Evolutionary conservation across 2,888 invertebrate genomes (phyloP), one percentile per base, ranked within the genome.

Genomic region (Prosapia bicincta): DNA sequence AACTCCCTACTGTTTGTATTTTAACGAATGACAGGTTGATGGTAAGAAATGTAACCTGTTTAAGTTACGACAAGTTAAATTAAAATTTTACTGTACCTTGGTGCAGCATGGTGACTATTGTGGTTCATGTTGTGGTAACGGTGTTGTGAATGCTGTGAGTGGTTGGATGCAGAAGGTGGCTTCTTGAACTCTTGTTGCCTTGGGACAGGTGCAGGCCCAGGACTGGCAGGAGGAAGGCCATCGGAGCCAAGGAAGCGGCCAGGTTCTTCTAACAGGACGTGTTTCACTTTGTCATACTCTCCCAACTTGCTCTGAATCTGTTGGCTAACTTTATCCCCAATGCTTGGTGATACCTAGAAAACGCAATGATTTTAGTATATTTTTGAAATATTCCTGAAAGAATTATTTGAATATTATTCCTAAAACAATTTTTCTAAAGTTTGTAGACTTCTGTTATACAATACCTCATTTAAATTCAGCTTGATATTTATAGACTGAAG

Each of bases 221-320:
- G 90, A 81, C 89, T 89, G n/a, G 79, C 76, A n/a, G 88, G 88
- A 79, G 87, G 87, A 32, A 91, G 90, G 38, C 91, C 91, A 83
- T 92, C 92, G 83, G 91, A 90, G 82, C 90, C 90, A 79, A 85
- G 81, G 82, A 90, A 86, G 26, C 79, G 78, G 69, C 79, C 79
- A 32, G 79, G 79, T 75, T 82, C 82, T 67, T 81, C 82, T 74
- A 83, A 78, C 81, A 90, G 87, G 23, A 74, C 25, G 80, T 89
- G 90, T 85, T 90, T 90, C 78, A 92, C 90, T 81, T 89, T 86
- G 78, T 89, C 88, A 85, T 90, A 93, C 85, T 90, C 90, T 78
- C 92, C 92, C 78, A 93, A 87, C 83, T 90, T 90, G 81, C 88
- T 90, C 84, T 91, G 91, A 82, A 93, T 92, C 84, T 92, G 90